Conservation (phyloP, 1,140 invertebrate genomes). For the Oreohelix idahoensis region DNA sequence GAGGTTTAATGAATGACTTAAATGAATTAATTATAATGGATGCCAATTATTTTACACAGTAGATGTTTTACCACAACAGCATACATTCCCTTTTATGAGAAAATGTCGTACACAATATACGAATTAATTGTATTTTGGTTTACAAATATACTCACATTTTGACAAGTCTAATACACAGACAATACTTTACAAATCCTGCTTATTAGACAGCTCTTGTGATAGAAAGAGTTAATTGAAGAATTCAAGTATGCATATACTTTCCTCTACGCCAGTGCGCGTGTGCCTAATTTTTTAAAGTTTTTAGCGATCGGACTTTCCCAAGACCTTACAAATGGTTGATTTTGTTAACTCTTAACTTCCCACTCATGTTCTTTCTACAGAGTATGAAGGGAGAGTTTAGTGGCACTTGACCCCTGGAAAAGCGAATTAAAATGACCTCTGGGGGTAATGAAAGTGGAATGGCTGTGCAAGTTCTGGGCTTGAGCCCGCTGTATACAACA, state of each 20-base stretch:
- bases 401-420: not conserved
- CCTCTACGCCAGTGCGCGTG: not conserved
- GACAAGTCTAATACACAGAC: not conserved
- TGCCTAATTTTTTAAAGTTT: not conserved
- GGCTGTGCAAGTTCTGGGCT: not conserved
- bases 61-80: too few relatives aligned
- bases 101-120: too few relatives aligned
- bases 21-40: too few relatives aligned
- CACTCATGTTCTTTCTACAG: not conserved
- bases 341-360: not conserved
- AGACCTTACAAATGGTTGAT: not conserved
- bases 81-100: too few relatives aligned
- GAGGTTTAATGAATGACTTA: too few relatives aligned
- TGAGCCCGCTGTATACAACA: not conserved
- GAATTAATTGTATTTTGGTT: not conserved
- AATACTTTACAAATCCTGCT: not conserved
- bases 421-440: constrained; percentile 9
- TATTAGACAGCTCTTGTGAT: too few relatives aligned
- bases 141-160: not conserved
- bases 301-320: not conserved
- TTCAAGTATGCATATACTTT: not conserved
- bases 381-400: not conserved
- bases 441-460: not conserved
- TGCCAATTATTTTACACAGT: too few relatives aligned
- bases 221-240: too few relatives aligned